Percentiles rank a stretch among this genome's conserved stretches.
Conservation (phyloP, 2,888 invertebrate genomes). For the Catotricha subobsoleta region DNA sequence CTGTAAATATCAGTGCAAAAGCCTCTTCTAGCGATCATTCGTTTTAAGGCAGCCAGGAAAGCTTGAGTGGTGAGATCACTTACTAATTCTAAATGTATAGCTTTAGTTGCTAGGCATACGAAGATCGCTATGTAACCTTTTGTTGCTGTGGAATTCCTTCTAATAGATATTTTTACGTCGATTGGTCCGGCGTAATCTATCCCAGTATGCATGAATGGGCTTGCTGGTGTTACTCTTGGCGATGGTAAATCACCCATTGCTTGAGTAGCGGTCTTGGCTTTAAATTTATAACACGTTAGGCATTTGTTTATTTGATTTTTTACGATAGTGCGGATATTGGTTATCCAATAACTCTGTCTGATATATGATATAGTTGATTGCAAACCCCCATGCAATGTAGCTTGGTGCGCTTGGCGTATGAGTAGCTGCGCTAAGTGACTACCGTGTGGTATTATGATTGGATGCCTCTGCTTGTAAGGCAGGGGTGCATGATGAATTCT, state of each 20-base stretch:
- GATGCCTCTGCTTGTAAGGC: not conserved
- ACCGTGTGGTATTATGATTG: not conserved
- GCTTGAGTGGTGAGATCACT: not conserved
- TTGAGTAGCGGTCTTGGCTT: not conserved
- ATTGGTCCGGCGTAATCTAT: not conserved
- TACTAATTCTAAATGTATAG: not conserved
- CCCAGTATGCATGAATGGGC: not conserved
- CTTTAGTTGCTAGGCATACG: not conserved
- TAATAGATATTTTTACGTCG: not conserved
- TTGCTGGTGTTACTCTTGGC: not conserved
- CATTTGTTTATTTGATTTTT: not conserved
- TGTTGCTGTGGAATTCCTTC: not conserved
- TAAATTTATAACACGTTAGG: not conserved
- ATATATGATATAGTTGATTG: not conserved
- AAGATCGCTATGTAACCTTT: constrained; percentile 2
- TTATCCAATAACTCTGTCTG: not conserved
- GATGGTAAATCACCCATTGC: not conserved
- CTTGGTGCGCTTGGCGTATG: not conserved
- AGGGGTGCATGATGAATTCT: not conserved
- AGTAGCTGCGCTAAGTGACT: not conserved
- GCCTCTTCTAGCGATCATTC: not conserved
- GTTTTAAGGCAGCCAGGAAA: not conserved
- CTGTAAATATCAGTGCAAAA: not conserved
- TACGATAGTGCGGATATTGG: not conserved
- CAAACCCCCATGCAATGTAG: not conserved